Evolutionary conservation across 2,888 invertebrate genomes (phyloP).

Genomic region (Erebia ligea): DNA sequence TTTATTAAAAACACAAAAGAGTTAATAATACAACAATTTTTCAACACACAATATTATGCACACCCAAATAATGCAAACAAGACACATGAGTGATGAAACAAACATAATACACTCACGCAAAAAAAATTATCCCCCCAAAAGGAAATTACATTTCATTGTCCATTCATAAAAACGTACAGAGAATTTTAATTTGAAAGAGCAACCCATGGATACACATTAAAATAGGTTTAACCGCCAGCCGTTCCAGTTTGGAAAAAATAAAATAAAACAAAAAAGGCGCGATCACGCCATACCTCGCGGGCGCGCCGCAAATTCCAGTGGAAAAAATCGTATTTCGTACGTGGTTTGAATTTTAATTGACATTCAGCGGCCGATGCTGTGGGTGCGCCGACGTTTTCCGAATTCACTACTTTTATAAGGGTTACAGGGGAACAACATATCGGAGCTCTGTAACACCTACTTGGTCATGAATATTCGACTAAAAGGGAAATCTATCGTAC

Average conservation of each 20-base stretch:
- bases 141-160: conserved; percentile 79
- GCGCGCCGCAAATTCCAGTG: conserved; percentile 80
- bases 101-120: conserved; percentile 31
- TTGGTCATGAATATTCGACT: not conserved
- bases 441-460: not conserved
- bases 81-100: conserved; percentile 27
- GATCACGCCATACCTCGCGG: conserved; percentile 78
- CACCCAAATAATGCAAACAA: conserved; percentile 11
- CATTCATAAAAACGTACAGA: conserved; percentile 61
- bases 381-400: conserved; percentile 69
- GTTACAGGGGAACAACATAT: conserved; percentile 41
- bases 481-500: conserved; percentile 3
- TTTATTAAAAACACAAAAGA: not conserved
- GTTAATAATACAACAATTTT: not conserved
- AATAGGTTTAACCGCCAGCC: conserved; percentile 82
- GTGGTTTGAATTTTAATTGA: conserved; percentile 84
- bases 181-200: conserved; percentile 80
- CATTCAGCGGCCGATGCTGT: conserved; percentile 66
- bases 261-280: conserved; percentile 80
- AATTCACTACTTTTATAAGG: conserved; percentile 62
- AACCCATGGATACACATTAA: conserved; percentile 77
- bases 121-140: conserved; percentile 52
- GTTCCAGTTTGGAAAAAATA: conserved; percentile 77
- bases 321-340: conserved; percentile 84
- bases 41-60: conserved; percentile 4